phyloP scores from a whole-genome alignment of 2,113 vertebrate species.

The Candoia aspera region DNA sequence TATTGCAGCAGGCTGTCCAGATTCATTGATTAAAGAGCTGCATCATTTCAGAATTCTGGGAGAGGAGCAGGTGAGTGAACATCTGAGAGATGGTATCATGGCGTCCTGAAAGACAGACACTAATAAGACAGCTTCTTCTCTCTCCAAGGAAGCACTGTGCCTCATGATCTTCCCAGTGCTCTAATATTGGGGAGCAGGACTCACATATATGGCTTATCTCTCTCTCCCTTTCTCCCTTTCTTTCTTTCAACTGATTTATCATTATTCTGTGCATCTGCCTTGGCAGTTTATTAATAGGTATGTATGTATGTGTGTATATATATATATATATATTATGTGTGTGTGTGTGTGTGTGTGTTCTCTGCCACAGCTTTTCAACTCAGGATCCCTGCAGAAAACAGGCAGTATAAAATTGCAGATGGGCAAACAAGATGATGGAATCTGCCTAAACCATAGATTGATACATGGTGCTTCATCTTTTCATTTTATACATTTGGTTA shows the following conservation, averaged over 20 bases:
- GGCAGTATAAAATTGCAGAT: conserved; percentile 26
- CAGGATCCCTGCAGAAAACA: conserved; percentile 51
- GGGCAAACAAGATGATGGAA: conserved; percentile 41
- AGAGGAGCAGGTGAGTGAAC: conserved; percentile 86
- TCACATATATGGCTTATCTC: background rate
- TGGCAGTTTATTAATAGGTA: conserved; percentile 78
- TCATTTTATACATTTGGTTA: background rate
- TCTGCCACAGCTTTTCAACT: conserved; percentile 58
- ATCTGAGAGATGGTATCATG: conserved; percentile 36
- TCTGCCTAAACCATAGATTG: background rate
- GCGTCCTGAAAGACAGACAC: conserved; percentile 57
- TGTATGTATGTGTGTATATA: too few species aligned
- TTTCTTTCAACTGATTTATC: background rate
- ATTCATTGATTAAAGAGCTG: conserved; percentile 89
- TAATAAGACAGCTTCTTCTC: conserved; percentile 66
- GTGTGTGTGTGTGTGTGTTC: too few species aligned
- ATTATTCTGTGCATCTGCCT: conserved; percentile 65
- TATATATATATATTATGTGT: too few species aligned
- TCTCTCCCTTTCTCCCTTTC: background rate
- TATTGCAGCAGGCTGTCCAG: conserved; percentile 82
- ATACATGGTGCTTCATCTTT: conserved; percentile 21
- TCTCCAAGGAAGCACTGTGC: conserved; percentile 56
- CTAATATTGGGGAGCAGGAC: conserved; percentile 37
- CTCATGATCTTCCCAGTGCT: conserved; percentile 54
- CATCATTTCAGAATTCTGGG: conserved; percentile 93